These are phyloP conservation scores for Tricholauxania praeusta DNA, from an alignment of 2,888 invertebrate species.

Conservation along the genomic window DNA sequence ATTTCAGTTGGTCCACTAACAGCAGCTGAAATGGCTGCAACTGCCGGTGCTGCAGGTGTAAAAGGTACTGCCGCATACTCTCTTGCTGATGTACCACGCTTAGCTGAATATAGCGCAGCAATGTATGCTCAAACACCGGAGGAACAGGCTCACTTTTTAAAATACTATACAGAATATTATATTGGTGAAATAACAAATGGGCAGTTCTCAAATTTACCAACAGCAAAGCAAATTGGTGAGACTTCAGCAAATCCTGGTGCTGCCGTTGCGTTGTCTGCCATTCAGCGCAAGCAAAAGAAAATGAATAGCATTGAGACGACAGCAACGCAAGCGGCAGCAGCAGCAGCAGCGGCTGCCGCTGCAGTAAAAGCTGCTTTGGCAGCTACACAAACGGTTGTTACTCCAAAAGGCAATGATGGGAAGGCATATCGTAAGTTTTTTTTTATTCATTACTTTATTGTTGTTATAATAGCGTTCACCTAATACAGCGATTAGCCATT, in stretches of 20 bases:
- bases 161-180: conserved; percentile 82
- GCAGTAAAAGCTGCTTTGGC: conserved; percentile 64
- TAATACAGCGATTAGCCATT: too few relatives aligned
- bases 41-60: conserved; percentile 41
- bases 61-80: conserved; percentile 64
- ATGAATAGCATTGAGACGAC: conserved; percentile 64
- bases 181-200: conserved; percentile 67
- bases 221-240: conserved; percentile 59
- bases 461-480: too few relatives aligned
- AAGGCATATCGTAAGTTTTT: conserved; percentile 63
- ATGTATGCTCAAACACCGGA: conserved; percentile 79
- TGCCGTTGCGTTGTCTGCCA: conserved; percentile 90
- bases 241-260: conserved; percentile 82
- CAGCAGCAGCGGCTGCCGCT: conserved; percentile 62
- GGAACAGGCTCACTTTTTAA: conserved; percentile 78
- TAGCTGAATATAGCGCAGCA: conserved; percentile 82
- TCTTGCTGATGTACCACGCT: conserved; percentile 76
- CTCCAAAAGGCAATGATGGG: conserved; percentile 65
- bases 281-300: conserved; percentile 69
- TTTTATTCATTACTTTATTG: neutral
- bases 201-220: conserved; percentile 57
- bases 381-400: conserved; percentile 49
- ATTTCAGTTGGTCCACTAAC: conserved; percentile 44
- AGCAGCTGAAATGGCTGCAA: conserved; percentile 41
- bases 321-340: conserved; percentile 61